A percentile compares a stretch with the other conserved stretches of the same genome.
Conservation (phyloP, 2,113 vertebrate species). For the Eupsittula cactorum region DNA sequence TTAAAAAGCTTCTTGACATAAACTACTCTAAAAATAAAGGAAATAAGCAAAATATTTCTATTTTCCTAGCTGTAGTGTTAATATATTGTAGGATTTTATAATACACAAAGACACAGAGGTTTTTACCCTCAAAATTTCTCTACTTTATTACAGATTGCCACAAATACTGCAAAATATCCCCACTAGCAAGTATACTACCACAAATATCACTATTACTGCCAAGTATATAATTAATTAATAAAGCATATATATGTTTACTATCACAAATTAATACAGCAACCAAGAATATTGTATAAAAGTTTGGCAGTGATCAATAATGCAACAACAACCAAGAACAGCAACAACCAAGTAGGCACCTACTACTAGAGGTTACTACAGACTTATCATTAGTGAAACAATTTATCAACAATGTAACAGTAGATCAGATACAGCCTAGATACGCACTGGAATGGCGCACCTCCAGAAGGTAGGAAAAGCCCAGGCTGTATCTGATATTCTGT, state of each 20-base stretch:
- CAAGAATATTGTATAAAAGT: background rate
- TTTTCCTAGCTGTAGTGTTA: background rate
- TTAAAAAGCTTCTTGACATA: background rate
- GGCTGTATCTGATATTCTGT: background rate
- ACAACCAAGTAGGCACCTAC: background rate
- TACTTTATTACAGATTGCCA: background rate
- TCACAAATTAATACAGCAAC: background rate
- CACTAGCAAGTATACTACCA: background rate
- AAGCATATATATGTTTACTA: background rate
- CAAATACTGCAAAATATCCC: background rate
- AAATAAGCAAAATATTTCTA: background rate
- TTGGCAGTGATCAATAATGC: background rate
- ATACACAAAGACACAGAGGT: rapidly evolving
- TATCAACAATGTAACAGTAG: background rate
- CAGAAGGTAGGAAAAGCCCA: background rate
- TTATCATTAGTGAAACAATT: background rate
- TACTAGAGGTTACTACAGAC: background rate
- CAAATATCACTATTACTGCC: background rate
- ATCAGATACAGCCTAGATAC: background rate
- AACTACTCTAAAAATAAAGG: background rate
- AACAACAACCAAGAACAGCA: background rate
- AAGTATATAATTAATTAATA: background rate
- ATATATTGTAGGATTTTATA: background rate
- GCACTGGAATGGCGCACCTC: background rate
- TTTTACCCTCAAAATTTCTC: background rate